Conservation (phyloP, 1,140 invertebrate species). For the Hylaeus volcanicus region DNA sequence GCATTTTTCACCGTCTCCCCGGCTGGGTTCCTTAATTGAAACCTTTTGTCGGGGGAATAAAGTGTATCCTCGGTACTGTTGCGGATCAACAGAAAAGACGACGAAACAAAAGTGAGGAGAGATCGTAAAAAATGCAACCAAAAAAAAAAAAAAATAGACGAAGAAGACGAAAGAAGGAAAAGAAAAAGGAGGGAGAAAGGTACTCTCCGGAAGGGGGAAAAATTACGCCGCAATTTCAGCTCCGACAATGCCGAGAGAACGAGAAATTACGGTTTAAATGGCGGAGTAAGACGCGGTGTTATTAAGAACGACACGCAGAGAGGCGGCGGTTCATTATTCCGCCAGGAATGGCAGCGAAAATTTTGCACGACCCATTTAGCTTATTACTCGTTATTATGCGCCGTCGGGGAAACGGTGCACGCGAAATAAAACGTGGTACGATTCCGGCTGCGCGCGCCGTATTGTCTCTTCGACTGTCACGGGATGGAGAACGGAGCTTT, state of each 20-base stretch:
- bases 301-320: conserved; percentile 48
- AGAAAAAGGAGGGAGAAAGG: neutral
- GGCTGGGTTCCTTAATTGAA: conserved; percentile 59
- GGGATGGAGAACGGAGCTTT: too few species aligned
- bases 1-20: conserved; percentile 51
- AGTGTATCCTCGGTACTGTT: conserved; percentile 50
- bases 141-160: neutral
- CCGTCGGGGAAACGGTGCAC: conserved; percentile 25
- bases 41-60: conserved; percentile 61
- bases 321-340: conserved; percentile 38
- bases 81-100: conserved; percentile 34
- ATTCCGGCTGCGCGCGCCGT: conserved; percentile 7
- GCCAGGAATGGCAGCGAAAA: conserved; percentile 46
- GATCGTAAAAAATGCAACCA: neutral
- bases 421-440: conserved; percentile 25
- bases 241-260: conserved; percentile 54
- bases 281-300: conserved; percentile 43
- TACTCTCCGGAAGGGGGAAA: neutral
- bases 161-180: conserved; percentile 16
- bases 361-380: conserved; percentile 44
- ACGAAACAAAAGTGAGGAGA: conserved; percentile 4
- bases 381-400: conserved; percentile 51
- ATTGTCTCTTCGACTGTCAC: too few species aligned
- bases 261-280: conserved; percentile 58
- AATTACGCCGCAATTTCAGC: conserved; percentile 57